These are phyloP conservation scores for Molossus molossus DNA, from an alignment of 2,797 vertebrate genomes.

Conservation along the genomic window DNA sequence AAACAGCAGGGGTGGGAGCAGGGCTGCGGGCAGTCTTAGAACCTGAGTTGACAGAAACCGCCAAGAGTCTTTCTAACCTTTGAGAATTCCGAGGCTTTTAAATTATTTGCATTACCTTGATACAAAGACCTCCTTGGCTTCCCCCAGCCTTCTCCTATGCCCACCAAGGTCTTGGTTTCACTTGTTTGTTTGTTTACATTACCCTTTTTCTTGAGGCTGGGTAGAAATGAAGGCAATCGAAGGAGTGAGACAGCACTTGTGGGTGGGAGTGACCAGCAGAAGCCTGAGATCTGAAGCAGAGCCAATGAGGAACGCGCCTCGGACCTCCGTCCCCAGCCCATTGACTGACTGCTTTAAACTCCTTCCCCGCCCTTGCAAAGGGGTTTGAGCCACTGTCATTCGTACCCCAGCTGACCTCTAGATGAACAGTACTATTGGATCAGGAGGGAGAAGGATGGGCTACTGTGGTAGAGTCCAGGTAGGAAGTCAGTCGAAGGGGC, in stretches of 20 bases:
- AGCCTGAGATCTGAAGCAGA: background rate
- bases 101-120: slow-evolving; percentile 11
- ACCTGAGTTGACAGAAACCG: background rate
- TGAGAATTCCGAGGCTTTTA: slow-evolving; percentile 44
- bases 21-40: background rate
- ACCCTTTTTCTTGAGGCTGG: background rate
- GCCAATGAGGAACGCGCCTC: background rate
- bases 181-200: background rate
- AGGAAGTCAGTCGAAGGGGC: background rate
- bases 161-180: slow-evolving; percentile 1
- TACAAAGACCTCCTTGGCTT: slow-evolving; percentile 5
- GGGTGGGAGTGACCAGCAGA: background rate
- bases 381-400: background rate
- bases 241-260: background rate
- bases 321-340: background rate
- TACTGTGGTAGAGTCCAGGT: background rate
- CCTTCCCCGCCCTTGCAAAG: background rate
- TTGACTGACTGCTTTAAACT: background rate
- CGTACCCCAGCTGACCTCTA: background rate
- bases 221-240: background rate
- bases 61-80: background rate
- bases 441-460: background rate
- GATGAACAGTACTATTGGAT: background rate
- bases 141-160: background rate
- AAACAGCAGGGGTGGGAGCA: background rate